Evolutionary conservation across 1,140 invertebrate species (phyloP).

Genomic region (Drosophila mayri): DNA sequence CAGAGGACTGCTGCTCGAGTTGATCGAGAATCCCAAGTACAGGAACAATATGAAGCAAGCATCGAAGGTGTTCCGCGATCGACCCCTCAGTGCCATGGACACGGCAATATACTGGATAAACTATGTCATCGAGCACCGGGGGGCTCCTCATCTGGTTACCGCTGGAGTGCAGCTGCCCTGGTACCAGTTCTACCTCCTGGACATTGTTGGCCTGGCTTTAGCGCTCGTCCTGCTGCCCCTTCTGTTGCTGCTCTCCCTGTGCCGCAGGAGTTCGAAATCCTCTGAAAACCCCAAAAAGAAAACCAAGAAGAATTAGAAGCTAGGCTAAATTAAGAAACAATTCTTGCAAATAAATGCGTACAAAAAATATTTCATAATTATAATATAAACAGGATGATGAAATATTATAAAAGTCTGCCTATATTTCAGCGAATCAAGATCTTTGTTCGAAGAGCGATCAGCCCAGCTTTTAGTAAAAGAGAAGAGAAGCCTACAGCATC

Average conservation of each 20-base stretch:
- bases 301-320: slow-evolving; percentile 43
- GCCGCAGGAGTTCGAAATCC: not conserved
- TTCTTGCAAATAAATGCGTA: slow-evolving; percentile 16
- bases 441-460: not conserved
- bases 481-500: not conserved
- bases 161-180: slow-evolving; percentile 86
- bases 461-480: not conserved
- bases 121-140: too few species aligned
- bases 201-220: too few species aligned
- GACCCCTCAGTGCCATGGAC: slow-evolving; percentile 86
- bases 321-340: slow-evolving; percentile 1
- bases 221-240: too few species aligned
- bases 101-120: slow-evolving; percentile 88
- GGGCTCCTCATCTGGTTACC: too few species aligned
- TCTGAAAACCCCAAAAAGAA: slow-evolving; percentile 17
- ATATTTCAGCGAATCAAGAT: not conserved
- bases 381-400: not conserved
- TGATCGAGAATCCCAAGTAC: slow-evolving; percentile 85
- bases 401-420: not conserved
- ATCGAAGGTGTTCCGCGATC: slow-evolving; percentile 86
- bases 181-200: slow-evolving; percentile 88
- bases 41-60: slow-evolving; percentile 79
- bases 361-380: slow-evolving; percentile 21
- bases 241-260: too few species aligned
- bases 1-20: slow-evolving; percentile 75